These are phyloP conservation scores for Pemphredon lugubris DNA, from an alignment of 2,888 invertebrate species.

Conservation along the genomic window DNA sequence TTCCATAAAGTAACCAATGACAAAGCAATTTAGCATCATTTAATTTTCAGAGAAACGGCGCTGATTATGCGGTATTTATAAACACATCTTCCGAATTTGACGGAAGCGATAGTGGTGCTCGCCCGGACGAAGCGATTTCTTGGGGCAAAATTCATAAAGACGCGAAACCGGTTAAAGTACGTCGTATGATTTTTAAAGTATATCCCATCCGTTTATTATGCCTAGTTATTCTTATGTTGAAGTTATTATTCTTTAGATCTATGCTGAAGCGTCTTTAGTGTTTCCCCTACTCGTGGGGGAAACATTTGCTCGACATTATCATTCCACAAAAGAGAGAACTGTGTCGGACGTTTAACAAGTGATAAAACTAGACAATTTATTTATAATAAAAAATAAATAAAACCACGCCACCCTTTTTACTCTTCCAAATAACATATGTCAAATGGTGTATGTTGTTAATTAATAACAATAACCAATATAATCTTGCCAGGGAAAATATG, in stretches of 20 bases:
- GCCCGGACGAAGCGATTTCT: constrained; percentile 98
- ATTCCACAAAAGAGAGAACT: constrained; percentile 66
- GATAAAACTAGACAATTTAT: constrained; percentile 22
- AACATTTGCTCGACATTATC: constrained; percentile 89
- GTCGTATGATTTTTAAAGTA: too few relatives aligned
- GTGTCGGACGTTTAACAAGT: constrained; percentile 66
- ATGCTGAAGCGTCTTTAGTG: constrained; percentile 96
- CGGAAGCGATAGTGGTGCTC: constrained; percentile 98
- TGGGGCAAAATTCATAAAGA: constrained; percentile 98
- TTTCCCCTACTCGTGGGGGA: constrained; percentile 97
- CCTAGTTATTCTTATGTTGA: not conserved
- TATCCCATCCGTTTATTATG: not conserved
- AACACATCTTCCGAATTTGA: constrained; percentile 98
- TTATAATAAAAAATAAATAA: not conserved
- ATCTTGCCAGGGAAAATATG: too few relatives aligned
- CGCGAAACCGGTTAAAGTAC: constrained; percentile 93
- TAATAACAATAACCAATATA: not conserved
- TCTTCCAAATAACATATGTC: too few relatives aligned
- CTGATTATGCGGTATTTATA: constrained; percentile 96
- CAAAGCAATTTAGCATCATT: constrained; percentile 12
- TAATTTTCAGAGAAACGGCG: constrained; percentile 91
- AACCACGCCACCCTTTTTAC: not conserved
- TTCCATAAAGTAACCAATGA: too few relatives aligned
- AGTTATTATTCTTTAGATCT: constrained; percentile 82
- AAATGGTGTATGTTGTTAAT: too few relatives aligned